Evolutionary conservation across 1,140 invertebrate genomes (phyloP).

Genomic region (Cardiocondyla obscurior): DNA sequence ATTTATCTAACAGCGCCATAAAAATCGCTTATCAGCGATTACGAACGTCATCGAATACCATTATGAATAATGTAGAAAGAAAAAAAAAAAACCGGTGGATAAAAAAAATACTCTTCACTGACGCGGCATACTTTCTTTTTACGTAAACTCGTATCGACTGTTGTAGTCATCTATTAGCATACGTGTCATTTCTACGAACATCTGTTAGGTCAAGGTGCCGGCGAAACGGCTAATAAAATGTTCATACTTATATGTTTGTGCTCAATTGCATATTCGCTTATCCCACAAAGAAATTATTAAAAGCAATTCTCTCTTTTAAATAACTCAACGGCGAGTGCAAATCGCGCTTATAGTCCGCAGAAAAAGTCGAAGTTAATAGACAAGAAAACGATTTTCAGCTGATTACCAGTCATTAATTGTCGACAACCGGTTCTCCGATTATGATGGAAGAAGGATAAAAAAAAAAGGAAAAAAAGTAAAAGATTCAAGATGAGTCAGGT

Average conservation of each 20-base stretch:
- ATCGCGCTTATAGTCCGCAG: background rate
- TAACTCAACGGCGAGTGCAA: background rate
- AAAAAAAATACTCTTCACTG: background rate
- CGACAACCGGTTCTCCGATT: background rate
- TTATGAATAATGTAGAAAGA: no score
- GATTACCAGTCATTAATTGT: background rate
- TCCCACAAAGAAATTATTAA: background rate
- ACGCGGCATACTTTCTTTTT: background rate
- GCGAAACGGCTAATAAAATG: slow-evolving; percentile 4
- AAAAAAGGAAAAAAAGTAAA: background rate
- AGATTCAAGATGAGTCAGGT: background rate
- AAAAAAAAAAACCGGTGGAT: background rate
- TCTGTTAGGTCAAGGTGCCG: slow-evolving; percentile 10
- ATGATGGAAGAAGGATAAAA: no score
- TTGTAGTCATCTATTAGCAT: slow-evolving; percentile 23
- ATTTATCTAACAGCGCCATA: background rate
- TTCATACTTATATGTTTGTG: background rate
- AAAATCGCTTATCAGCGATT: background rate
- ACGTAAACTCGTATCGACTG: background rate
- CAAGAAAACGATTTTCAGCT: slow-evolving; percentile 4
- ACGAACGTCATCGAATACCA: background rate
- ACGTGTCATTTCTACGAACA: slow-evolving; percentile 21
- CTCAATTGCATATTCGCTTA: background rate
- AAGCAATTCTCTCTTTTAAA: background rate
- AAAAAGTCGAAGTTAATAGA: slow-evolving; percentile 12